Percentiles rank a stretch among this genome's conserved stretches.
phyloP scores from a whole-genome alignment of 2,113 vertebrate species.

The Ameiurus melas region DNA sequence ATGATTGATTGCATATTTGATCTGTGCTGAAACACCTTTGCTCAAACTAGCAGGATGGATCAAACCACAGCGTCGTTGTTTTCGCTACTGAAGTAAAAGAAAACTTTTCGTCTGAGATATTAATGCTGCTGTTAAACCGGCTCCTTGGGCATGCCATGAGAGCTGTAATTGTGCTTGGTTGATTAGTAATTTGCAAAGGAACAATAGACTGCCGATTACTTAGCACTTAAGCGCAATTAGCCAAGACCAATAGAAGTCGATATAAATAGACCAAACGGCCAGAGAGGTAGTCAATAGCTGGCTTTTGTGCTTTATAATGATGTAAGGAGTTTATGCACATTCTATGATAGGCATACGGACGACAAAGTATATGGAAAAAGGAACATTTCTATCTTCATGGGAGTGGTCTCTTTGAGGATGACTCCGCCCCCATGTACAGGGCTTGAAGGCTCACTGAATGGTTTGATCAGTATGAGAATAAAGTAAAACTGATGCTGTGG shows the following conservation, averaged over 20 bases:
- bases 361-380: no score
- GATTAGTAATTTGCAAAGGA: conserved; percentile 69
- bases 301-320: conserved; percentile 38
- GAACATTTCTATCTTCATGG: no score
- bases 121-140: conserved; percentile 42
- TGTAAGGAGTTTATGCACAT: not conserved
- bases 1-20: conserved; percentile 3
- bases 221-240: conserved; percentile 71
- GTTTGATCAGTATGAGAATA: no score
- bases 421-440: no score
- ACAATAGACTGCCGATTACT: conserved; percentile 69
- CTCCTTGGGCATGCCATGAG: conserved; percentile 15
- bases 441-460: no score
- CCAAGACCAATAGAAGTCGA: conserved; percentile 66
- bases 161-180: conserved; percentile 62
- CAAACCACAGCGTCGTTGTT: conserved; percentile 8
- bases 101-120: conserved; percentile 33
- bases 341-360: not conserved
- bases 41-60: not conserved
- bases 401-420: no score
- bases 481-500: no score
- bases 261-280: conserved; percentile 54
- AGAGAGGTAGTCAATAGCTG: conserved; percentile 61
- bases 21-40: not conserved
- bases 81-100: conserved; percentile 31